Percentiles rank a stretch among this genome's conserved stretches.
These are phyloP conservation scores for Diadophis punctatus DNA, from an alignment of 2,113 vertebrate species.

Conservation along the genomic window DNA sequence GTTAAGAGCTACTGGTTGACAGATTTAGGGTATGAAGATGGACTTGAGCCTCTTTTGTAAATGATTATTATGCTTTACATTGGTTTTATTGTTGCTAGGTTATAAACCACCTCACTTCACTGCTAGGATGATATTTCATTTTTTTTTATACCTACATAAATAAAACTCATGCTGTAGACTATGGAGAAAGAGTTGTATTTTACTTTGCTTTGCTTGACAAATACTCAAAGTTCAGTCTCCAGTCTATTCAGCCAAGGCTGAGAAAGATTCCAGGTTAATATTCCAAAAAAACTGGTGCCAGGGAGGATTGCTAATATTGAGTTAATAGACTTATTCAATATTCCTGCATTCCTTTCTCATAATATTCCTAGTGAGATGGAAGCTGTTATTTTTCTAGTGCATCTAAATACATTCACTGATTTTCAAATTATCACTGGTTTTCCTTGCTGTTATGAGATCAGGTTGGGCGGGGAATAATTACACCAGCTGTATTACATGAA, in stretches of 20 bases:
- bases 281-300: neutral
- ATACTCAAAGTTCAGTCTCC: neutral
- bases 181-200: neutral
- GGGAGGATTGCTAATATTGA: neutral
- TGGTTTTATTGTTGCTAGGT: neutral
- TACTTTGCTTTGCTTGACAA: neutral
- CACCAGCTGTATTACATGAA: neutral
- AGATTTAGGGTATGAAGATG: neutral
- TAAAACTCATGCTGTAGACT: neutral
- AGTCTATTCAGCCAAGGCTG: neutral
- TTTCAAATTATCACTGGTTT: neutral
- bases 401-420: neutral
- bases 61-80: neutral
- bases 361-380: neutral
- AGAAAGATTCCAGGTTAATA: neutral
- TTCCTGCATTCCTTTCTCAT: neutral
- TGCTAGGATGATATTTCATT: neutral
- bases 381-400: neutral
- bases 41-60: neutral
- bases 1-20: neutral
- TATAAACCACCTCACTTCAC: neutral
- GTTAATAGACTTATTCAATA: neutral
- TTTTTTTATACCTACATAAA: neutral
- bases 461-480: neutral
- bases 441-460: neutral